Evolutionary conservation across 2,888 invertebrate genomes (phyloP).

Genomic region (Sinohyriopsis cumingii): DNA sequence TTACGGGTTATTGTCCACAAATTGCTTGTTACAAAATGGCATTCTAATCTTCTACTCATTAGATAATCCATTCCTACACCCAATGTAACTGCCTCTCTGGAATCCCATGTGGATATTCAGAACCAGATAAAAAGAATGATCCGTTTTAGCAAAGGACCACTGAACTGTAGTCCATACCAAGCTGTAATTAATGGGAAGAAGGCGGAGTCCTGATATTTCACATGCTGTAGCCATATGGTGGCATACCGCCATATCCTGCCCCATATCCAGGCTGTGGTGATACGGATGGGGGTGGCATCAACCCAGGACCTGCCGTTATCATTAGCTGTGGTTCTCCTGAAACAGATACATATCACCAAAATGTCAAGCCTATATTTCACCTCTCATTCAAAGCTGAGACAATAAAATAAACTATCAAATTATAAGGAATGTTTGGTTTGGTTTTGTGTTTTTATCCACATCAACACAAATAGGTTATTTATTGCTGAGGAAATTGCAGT

Average conservation of each 20-base stretch:
- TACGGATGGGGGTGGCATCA: slow-evolving; percentile 44
- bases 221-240: slow-evolving; percentile 35
- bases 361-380: background rate
- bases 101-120: too few species aligned
- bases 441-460: background rate
- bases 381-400: background rate
- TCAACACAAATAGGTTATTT: too few species aligned
- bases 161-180: too few species aligned
- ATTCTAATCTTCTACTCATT: too few species aligned
- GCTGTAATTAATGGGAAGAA: slow-evolving; percentile 21
- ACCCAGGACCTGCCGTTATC: slow-evolving; percentile 90
- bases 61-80: too few species aligned
- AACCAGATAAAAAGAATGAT: too few species aligned
- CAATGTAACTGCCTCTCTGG: too few species aligned
- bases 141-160: too few species aligned
- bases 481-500: too few species aligned
- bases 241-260: slow-evolving; percentile 34
- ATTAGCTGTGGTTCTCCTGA: slow-evolving; percentile 91
- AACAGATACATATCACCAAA: slow-evolving; percentile 9
- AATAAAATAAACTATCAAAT: background rate
- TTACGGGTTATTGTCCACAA: too few species aligned
- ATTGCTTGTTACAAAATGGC: too few species aligned
- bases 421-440: background rate
- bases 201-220: slow-evolving; percentile 24
- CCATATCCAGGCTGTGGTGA: slow-evolving; percentile 35